These are phyloP conservation scores for Amiota mariae DNA, from an alignment of 2,888 invertebrate genomes.

Conservation along the genomic window DNA sequence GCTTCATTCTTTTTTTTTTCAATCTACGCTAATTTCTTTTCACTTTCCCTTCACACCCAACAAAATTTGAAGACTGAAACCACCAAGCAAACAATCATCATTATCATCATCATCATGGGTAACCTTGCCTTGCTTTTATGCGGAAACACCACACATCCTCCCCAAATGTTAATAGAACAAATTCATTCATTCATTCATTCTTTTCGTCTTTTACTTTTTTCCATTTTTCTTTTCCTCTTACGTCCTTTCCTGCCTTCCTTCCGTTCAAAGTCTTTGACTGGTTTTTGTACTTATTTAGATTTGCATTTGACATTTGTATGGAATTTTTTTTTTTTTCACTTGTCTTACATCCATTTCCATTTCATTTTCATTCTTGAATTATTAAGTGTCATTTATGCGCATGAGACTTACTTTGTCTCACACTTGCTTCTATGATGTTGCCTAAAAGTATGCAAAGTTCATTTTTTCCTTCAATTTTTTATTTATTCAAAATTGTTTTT, in stretches of 20 bases:
- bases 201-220: conserved; percentile 49
- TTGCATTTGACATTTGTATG: conserved; percentile 53
- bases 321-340: conserved; percentile 3
- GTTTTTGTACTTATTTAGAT: conserved; percentile 47
- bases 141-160: not conserved
- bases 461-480: conserved; percentile 45
- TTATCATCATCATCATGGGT: too few species aligned
- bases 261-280: conserved; percentile 22
- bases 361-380: conserved; percentile 47
- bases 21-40: conserved; percentile 62
- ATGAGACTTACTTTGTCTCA: not conserved
- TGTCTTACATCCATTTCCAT: too few species aligned
- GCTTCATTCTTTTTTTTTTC: conserved; percentile 45
- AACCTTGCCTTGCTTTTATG: too few species aligned
- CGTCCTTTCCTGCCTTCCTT: conserved; percentile 18
- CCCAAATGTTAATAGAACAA: conserved; percentile 16
- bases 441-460: conserved; percentile 29
- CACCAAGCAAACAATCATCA: too few species aligned
- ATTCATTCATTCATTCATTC: conserved; percentile 56
- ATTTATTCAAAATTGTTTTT: conserved; percentile 46
- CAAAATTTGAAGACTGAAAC: too few species aligned
- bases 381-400: conserved; percentile 54
- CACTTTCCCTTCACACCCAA: conserved; percentile 2
- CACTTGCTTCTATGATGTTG: not conserved
- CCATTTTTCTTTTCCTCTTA: conserved; percentile 41